Evolutionary conservation across 2,888 invertebrate species (phyloP).

Genomic region (Acrobeloides nanus): DNA sequence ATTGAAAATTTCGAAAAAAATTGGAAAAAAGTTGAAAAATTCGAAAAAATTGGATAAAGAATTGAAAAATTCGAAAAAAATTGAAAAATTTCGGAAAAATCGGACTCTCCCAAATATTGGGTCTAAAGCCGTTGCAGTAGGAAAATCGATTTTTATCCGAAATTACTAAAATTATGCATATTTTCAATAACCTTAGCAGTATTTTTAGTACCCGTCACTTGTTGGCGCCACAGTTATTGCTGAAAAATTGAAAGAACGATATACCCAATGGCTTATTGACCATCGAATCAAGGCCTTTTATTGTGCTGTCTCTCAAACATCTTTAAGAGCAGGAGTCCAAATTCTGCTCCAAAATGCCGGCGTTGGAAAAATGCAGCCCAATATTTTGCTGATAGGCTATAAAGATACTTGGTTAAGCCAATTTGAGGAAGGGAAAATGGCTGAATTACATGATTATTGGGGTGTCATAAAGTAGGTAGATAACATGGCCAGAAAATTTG

Average conservation of each 20-base stretch:
- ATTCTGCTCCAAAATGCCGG: conserved; percentile 29
- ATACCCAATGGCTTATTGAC: conserved; percentile 32
- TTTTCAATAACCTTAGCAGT: not conserved
- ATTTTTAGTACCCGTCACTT: conserved; percentile 15
- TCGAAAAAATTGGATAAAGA: too few relatives aligned
- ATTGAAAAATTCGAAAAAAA: too few relatives aligned
- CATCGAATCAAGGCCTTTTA: conserved; percentile 28
- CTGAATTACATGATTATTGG: conserved; percentile 80
- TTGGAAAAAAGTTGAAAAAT: too few relatives aligned
- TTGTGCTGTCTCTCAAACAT: conserved; percentile 28
- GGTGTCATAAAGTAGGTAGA: conserved; percentile 90
- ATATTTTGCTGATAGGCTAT: conserved; percentile 29
- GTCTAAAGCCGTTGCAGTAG: too few relatives aligned
- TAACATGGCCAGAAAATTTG: too few relatives aligned
- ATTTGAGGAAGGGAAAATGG: too few relatives aligned
- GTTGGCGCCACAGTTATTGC: conserved; percentile 24
- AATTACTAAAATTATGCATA: too few relatives aligned
- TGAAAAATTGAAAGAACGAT: conserved; percentile 25
- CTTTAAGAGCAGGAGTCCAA: conserved; percentile 30
- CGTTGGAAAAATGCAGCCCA: conserved; percentile 36
- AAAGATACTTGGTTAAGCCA: conserved; percentile 58
- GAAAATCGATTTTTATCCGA: too few relatives aligned
- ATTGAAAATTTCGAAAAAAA: too few relatives aligned
- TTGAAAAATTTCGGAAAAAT: too few relatives aligned
- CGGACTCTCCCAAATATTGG: too few relatives aligned